Base-by-base conservation (phyloP, 2,888 invertebrate genomes). In the Drosophila macrothrix region DNA sequence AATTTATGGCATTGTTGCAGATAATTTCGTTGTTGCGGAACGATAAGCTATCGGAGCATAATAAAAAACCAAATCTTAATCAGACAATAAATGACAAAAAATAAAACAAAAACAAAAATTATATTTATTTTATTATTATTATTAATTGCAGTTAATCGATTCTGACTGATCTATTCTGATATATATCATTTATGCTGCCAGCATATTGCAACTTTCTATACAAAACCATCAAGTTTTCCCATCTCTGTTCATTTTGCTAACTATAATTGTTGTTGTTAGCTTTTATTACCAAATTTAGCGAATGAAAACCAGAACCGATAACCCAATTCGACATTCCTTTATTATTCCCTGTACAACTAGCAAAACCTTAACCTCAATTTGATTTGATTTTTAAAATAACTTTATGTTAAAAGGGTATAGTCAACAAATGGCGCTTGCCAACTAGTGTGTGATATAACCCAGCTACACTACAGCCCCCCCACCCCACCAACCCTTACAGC, bases 41-140 rank as follows among this genome's bases (percentile, higher is more conserved):
- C 37, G 59, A 64, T 60, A 71, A 52, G 53, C 33, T 60, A 73
- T 73, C 71, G 28, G 33, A n/a, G 4, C 31, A 41, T 7, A 29
- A 63, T 62, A 63, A 71, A 54, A 53, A 10, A 2, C 14, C n/a
- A n/a, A n/a, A 14, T n/a, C 12, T 12, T 29, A 54, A 16, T 9
- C 16, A 5, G 22, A 46, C 14, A 46, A 39, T 4, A 3, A 39
- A 39, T 19, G 4, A 22, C 22, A 46, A 46, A 3, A 22, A 22
- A 33, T 29, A 29, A 29, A 29, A 7, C 10, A 10, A 10, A 33
- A 12, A 33, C 4, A 33, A 33, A 33, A 4, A 33, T 12, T 33
- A 12, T 12, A 33, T 33, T 12, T 33, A 33, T 12, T 33, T 12
- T 33, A 33, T 12, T 33, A 12, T 12, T 33, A 0, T 33, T 35